Evolutionary conservation across 2,888 invertebrate genomes (phyloP).

Genomic region (Hyposoter dolosus): DNA sequence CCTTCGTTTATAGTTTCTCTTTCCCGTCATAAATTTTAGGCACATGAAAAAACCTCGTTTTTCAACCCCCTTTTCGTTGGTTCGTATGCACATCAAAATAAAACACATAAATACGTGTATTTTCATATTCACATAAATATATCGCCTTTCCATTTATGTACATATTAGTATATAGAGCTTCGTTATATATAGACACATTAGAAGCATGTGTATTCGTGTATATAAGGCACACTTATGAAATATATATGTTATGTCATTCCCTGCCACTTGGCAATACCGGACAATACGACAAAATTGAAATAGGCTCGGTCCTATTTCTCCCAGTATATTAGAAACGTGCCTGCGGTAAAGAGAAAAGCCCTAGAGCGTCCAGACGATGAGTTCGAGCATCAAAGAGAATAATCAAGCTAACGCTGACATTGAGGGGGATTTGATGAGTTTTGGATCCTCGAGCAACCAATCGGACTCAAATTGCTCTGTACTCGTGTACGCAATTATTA

Average conservation of each 20-base stretch:
- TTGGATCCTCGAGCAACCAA: constrained; percentile 5
- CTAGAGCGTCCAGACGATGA: constrained; percentile 36
- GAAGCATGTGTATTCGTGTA: not conserved
- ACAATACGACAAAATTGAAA: constrained; percentile 26
- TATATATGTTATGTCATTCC: constrained; percentile 12
- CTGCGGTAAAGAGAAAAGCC: constrained; percentile 14
- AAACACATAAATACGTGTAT: not conserved
- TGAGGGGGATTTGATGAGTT: constrained; percentile 28
- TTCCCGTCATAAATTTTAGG: constrained; percentile 12
- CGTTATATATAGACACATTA: not conserved
- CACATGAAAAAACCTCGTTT: constrained; percentile 11
- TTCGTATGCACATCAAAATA: not conserved
- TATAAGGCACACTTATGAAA: constrained; percentile 4
- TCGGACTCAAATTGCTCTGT: constrained; percentile 2
- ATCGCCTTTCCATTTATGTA: not conserved
- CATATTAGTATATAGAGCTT: not conserved
- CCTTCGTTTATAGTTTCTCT: constrained; percentile 9
- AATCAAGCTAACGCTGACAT: constrained; percentile 44
- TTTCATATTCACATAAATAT: not conserved
- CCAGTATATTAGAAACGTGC: constrained; percentile 18
- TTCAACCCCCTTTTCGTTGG: constrained; percentile 8
- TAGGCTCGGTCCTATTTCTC: constrained; percentile 17
- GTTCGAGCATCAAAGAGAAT: constrained; percentile 52
- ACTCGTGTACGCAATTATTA: not conserved
- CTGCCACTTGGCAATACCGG: not conserved